A percentile compares a stretch with the other conserved stretches of the same genome.
Conservation (phyloP, 2,888 invertebrate species). For the Trachelus stipa region DNA sequence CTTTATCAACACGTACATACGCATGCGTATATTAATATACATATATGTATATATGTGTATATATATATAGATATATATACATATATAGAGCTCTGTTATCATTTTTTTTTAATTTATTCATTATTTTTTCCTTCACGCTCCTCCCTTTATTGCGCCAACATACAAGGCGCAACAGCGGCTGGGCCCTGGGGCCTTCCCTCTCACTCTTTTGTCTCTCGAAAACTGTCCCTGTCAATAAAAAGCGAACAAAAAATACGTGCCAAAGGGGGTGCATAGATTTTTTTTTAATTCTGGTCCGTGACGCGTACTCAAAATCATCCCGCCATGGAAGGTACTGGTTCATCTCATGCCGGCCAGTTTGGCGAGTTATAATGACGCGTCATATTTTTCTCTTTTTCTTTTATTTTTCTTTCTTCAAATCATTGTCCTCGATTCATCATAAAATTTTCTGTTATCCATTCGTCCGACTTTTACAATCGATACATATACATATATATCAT, state of each 20-base stretch:
- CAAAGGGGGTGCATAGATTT: conserved; percentile 15
- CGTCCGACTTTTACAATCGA: not conserved
- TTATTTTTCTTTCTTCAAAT: conserved; percentile 24
- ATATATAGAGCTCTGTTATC: conserved; percentile 11
- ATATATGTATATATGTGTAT: conserved; percentile 39
- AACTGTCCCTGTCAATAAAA: conserved; percentile 31
- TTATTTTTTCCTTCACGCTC: not conserved
- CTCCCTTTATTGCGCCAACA: not conserved
- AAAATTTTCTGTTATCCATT: not conserved
- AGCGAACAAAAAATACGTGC: conserved; percentile 12
- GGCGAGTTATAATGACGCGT: not conserved
- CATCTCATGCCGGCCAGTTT: not conserved
- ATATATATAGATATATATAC: conserved; percentile 38
- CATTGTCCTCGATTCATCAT: conserved; percentile 13
- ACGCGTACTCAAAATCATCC: not conserved
- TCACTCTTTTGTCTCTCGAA: not conserved
- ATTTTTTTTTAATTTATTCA: not conserved
- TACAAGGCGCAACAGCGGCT: not conserved
- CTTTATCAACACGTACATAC: conserved; percentile 22
- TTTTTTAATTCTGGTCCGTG: conserved; percentile 14
- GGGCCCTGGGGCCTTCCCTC: not conserved
- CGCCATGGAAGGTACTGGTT: not conserved
- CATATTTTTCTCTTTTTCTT: conserved; percentile 16
- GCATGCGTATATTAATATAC: conserved; percentile 46
- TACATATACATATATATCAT: too few relatives aligned